phyloP scores from a whole-genome alignment of 2,113 vertebrate genomes.

The Anas platyrhynchos region DNA sequence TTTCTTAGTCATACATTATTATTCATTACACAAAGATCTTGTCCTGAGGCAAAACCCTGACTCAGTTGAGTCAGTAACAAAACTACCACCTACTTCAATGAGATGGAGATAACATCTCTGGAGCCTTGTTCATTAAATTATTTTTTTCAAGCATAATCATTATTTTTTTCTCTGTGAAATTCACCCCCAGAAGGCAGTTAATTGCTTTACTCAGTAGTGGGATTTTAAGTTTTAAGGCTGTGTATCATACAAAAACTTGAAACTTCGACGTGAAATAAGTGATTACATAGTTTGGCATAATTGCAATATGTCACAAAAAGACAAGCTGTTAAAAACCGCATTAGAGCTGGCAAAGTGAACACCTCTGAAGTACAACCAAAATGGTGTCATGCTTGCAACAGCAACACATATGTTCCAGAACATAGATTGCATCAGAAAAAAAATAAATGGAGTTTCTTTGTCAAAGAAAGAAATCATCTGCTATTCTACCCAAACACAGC shows the following conservation, averaged over 20 bases:
- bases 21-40: conserved; percentile 22
- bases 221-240: conserved; percentile 57
- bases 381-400: conserved; percentile 69
- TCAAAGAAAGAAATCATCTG: conserved; percentile 9
- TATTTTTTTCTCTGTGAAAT: not conserved
- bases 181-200: conserved; percentile 55
- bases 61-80: not conserved
- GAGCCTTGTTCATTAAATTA: not conserved
- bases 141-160: not conserved
- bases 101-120: not conserved
- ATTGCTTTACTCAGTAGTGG: conserved; percentile 42
- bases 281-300: conserved; percentile 75
- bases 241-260: conserved; percentile 54
- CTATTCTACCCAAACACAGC: not conserved
- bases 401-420: conserved; percentile 72
- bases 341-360: conserved; percentile 73
- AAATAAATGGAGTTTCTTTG: conserved; percentile 45
- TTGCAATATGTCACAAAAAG: conserved; percentile 74
- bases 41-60: conserved; percentile 30
- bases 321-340: conserved; percentile 71
- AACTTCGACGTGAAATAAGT: conserved; percentile 65
- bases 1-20: conserved; percentile 14
- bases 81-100: not conserved
- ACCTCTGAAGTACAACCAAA: conserved; percentile 70
- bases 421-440: conserved; percentile 60